phyloP scores from a whole-genome alignment of 2,888 invertebrate species.

The Xestobium rufovillosum region DNA sequence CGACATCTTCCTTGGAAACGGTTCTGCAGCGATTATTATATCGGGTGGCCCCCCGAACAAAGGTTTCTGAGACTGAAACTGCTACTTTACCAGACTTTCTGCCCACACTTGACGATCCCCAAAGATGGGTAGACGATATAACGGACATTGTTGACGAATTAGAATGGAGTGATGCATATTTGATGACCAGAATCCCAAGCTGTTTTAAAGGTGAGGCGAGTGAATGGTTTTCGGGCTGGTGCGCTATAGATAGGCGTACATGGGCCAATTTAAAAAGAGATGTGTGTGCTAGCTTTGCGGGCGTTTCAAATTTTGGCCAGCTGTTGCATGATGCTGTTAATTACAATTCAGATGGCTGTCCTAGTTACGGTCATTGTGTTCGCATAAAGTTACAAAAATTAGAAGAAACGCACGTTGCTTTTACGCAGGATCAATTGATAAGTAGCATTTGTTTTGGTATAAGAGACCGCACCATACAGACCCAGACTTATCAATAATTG shows the following conservation, averaged over 20 bases:
- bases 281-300: too few species aligned
- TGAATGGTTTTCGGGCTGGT: conserved; percentile 1
- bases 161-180: conserved; percentile 2
- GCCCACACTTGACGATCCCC: conserved; percentile 1
- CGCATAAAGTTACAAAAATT: conserved; percentile 2
- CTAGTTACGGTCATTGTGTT: conserved; percentile 1
- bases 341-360: conserved; percentile 2
- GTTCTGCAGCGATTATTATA: background rate
- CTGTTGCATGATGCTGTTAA: background rate
- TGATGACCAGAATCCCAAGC: too few species aligned
- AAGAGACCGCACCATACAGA: background rate
- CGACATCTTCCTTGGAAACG: background rate
- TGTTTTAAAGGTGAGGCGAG: too few species aligned
- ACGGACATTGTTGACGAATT: background rate
- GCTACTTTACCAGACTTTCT: conserved; percentile 2
- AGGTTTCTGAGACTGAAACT: background rate
- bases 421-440: conserved; percentile 1
- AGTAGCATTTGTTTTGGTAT: conserved; percentile 3
- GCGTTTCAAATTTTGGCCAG: too few species aligned
- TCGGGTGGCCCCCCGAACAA: conserved; percentile 1
- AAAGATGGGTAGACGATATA: conserved; percentile 3
- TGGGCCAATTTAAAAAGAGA: too few species aligned
- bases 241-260: too few species aligned
- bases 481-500: conserved; percentile 1
- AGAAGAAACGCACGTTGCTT: background rate